Conservation (phyloP, 2,113 vertebrate genomes). For the Oncorhynchus gorbuscha region DNA sequence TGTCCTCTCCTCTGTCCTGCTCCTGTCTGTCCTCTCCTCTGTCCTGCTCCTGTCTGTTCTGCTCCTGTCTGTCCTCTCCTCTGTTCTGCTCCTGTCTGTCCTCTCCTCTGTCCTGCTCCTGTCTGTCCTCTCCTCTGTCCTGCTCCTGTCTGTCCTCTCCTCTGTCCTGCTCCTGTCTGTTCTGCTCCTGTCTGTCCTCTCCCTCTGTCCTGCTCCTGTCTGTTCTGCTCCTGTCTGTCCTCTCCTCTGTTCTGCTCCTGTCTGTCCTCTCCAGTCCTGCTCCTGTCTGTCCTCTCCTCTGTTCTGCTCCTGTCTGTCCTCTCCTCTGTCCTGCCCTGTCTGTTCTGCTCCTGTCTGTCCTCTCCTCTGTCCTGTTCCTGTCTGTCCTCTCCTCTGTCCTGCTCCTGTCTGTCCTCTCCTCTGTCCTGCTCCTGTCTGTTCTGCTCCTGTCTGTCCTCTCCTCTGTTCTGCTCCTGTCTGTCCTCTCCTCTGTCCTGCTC, state of each 20-base stretch:
- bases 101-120: neutral
- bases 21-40: neutral
- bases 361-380: too few species aligned
- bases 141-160: neutral
- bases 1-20: neutral
- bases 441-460: neutral
- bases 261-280: neutral
- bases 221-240: neutral
- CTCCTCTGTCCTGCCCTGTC: too few species aligned
- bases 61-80: neutral
- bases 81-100: too few species aligned
- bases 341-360: neutral
- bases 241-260: too few species aligned
- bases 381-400: too few species aligned
- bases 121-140: neutral
- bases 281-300: neutral
- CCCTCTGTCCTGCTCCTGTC: too few species aligned
- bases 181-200: neutral
- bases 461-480: too few species aligned
- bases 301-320: neutral
- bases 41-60: too few species aligned
- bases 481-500: neutral
- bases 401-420: neutral
- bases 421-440: too few species aligned
- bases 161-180: too few species aligned